Evolutionary conservation across 2,888 invertebrate genomes (phyloP), one percentile per base, ranked within the genome.

Genomic region (Lochmaea capreae): DNA sequence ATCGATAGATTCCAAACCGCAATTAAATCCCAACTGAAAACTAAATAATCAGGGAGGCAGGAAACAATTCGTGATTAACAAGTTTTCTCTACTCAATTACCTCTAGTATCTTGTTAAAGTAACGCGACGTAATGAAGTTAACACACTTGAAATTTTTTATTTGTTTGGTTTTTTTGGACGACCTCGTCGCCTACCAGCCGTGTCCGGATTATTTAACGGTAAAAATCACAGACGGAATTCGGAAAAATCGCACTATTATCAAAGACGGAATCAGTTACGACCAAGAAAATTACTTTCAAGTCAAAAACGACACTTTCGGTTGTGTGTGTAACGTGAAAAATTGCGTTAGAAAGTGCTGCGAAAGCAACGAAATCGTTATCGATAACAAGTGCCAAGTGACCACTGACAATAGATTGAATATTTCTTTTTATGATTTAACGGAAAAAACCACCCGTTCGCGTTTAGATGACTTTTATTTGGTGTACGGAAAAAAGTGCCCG

Each of bases 331-430:
- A 78, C 8, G 33, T 79, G 22, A 76, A 66, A 43, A 75, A 59
- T 2, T 82, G 82, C 59, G 39, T 82, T 12, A 74, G 78, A 74
- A 79, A 79, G 66, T 82, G 82, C 69, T 82, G 82, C 63, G 66
- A 54, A 9, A 59, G 67, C 10, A 65, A 67, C 22, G 63, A 14
- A 14, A 58, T 10, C 16, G 16, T 52, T 4, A 10, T 52, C 46
- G 14, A 46, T 18, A 12, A 33, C 4, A 26, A 33, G 12, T 76
- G 76, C 33, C 57, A 11, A 22, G 18, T 46, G 9, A 46, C 39
- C 46, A 8, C 9, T n/a, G 16, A 54, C 42, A 58, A 42, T n/a
- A 16, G n/a, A 39, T 69, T 72, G 1, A 66, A 72, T 65, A 43
- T 71, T 18, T 63, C 67, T 14, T 43, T 74, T 66, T 73, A 67